These are phyloP conservation scores for Nothobranchius kuhntae DNA, from an alignment of 2,113 vertebrate species.

Conservation along the genomic window DNA sequence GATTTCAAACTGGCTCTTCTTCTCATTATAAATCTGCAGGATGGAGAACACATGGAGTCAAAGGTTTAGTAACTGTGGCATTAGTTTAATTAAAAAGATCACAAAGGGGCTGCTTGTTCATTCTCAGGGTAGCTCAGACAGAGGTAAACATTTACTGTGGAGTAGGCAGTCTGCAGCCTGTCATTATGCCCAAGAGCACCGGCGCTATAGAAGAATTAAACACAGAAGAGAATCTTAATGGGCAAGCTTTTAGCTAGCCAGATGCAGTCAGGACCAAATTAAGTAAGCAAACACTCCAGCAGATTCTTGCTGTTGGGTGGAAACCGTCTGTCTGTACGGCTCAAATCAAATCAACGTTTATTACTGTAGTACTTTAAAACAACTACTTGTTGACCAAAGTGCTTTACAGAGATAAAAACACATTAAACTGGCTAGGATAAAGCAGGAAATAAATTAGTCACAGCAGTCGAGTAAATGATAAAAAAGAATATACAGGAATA, in stretches of 20 bases:
- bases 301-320: constrained; percentile 39
- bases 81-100: constrained; percentile 50
- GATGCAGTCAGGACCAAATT: constrained; percentile 57
- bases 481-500: too few relatives aligned
- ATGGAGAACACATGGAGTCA: constrained; percentile 46
- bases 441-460: too few relatives aligned
- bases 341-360: neutral
- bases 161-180: constrained; percentile 42
- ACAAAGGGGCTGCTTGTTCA: constrained; percentile 34
- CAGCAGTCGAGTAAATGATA: too few relatives aligned
- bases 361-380: neutral
- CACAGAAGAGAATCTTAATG: constrained; percentile 57
- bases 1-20: constrained; percentile 93
- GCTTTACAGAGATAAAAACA: too few relatives aligned
- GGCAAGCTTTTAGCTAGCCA: constrained; percentile 59
- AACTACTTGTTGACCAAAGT: too few relatives aligned
- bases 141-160: constrained; percentile 55
- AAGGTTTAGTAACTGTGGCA: constrained; percentile 33
- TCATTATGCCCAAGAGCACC: constrained; percentile 37
- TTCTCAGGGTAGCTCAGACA: constrained; percentile 31
- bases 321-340: constrained; percentile 32
- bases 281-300: constrained; percentile 59
- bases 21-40: constrained; percentile 93
- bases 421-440: neutral
- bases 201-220: constrained; percentile 52